Evolutionary conservation across 2,888 invertebrate species (phyloP).

Genomic region (Drosophila helvetica): DNA sequence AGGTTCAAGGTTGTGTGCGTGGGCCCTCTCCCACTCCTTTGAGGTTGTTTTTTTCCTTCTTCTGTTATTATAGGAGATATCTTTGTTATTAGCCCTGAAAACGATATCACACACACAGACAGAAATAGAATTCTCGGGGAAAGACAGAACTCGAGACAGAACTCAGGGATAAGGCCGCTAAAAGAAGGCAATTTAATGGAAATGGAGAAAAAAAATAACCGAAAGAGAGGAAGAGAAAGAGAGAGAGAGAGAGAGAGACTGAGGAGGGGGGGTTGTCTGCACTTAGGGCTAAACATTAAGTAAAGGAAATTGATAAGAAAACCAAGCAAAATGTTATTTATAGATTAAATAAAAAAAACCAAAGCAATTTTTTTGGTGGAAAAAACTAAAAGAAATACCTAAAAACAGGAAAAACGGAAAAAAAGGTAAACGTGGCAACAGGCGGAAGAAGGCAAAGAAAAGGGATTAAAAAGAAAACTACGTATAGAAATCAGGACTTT

Average conservation of each 20-base stretch:
- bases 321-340: conserved; percentile 37
- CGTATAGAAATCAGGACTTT: not conserved
- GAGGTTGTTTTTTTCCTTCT: conserved; percentile 13
- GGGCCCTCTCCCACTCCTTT: conserved; percentile 1
- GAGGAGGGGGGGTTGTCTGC: not conserved
- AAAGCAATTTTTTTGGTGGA: conserved; percentile 1
- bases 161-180: conserved; percentile 28
- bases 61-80: conserved; percentile 56
- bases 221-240: conserved; percentile 14
- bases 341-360: conserved; percentile 21
- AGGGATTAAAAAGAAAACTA: conserved; percentile 8
- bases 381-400: conserved; percentile 2
- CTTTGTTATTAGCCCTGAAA: conserved; percentile 62
- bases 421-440: conserved; percentile 17
- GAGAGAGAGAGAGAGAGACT: conserved; percentile 2
- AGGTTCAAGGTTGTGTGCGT: conserved; percentile 64
- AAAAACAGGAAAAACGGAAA: conserved; percentile 16
- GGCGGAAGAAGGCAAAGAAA: conserved; percentile 2
- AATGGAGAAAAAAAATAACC: conserved; percentile 1
- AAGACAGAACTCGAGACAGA: conserved; percentile 29
- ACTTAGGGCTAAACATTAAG: conserved; percentile 17
- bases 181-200: conserved; percentile 40
- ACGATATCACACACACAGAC: conserved; percentile 19
- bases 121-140: conserved; percentile 41
- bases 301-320: conserved; percentile 46